Evolutionary conservation across 2,113 vertebrate species (phyloP).

Genomic region (Lota lota): DNA sequence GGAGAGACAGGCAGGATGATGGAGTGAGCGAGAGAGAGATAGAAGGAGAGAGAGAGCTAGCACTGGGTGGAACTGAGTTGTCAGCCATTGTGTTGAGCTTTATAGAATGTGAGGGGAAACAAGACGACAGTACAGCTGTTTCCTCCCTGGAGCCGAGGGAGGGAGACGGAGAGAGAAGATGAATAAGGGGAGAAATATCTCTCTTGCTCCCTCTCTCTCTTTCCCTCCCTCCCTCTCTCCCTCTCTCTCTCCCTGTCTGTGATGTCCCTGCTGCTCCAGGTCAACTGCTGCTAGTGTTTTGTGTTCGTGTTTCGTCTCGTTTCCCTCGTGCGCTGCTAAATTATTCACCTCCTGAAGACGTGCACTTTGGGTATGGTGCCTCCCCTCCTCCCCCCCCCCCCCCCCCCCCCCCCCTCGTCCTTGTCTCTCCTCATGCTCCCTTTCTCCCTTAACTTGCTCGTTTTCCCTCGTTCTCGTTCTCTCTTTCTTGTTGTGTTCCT

Average conservation of each 20-base stretch:
- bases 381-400: background rate
- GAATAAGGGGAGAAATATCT: conserved; percentile 12
- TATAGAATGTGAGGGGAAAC: conserved; percentile 67
- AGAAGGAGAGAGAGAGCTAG: conserved; percentile 16
- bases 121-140: conserved; percentile 69
- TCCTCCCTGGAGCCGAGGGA: conserved; percentile 63
- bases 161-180: conserved; percentile 18
- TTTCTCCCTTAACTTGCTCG: conserved; percentile 16
- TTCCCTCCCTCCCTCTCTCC: conserved; percentile 12
- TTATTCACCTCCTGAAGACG: conserved; percentile 74
- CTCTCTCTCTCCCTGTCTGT: conserved; percentile 43
- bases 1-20: conserved; percentile 1
- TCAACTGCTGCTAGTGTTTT: conserved; percentile 76
- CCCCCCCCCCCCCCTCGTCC: conserved; percentile 10
- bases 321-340: conserved; percentile 70
- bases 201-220: conserved; percentile 7
- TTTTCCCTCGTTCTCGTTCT: conserved; percentile 39
- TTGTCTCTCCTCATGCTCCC: conserved; percentile 28
- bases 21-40: conserved; percentile 19
- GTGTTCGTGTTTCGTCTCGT: conserved; percentile 73
- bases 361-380: conserved; percentile 49
- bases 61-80: conserved; percentile 58
- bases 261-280: conserved; percentile 70
- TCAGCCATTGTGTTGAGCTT: conserved; percentile 68
- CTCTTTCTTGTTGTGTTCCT: background rate